These are phyloP conservation scores for Oasisia sp. DNA, from an alignment of 2,888 invertebrate genomes.

Conservation along the genomic window DNA sequence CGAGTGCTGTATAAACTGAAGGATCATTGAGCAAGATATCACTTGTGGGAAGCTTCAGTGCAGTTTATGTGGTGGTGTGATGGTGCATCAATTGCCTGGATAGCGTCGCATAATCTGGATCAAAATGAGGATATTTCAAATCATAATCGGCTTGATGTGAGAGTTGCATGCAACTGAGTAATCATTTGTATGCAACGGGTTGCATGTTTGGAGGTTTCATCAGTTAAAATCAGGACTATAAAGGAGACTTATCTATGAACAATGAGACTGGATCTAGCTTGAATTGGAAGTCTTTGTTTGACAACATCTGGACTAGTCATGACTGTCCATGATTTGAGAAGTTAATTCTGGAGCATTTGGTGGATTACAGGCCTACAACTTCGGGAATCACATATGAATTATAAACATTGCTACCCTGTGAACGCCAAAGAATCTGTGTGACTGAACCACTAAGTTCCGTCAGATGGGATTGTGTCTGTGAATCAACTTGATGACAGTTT, in stretches of 20 bases:
- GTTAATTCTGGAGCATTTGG: background rate
- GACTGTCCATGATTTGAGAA: background rate
- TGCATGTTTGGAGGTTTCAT: background rate
- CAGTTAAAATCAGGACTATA: background rate
- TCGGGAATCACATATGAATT: background rate
- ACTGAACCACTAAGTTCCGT: background rate
- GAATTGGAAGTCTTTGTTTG: background rate
- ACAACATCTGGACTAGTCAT: background rate
- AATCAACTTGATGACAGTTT: background rate
- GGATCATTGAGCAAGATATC: background rate
- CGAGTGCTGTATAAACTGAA: conserved; percentile 1
- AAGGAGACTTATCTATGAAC: background rate
- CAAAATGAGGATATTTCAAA: background rate
- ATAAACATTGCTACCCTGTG: background rate
- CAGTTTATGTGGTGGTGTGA: background rate
- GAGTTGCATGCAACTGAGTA: background rate
- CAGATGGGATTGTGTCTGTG: background rate
- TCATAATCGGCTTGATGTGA: background rate
- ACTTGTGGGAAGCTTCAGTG: background rate
- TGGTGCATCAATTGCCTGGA: background rate
- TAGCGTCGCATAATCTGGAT: background rate
- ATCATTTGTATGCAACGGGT: background rate
- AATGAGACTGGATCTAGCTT: background rate
- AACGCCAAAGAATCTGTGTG: background rate
- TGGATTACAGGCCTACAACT: background rate